These are phyloP conservation scores for Nymphalis c-album DNA, from an alignment of 2,888 invertebrate species.

Conservation along the genomic window DNA sequence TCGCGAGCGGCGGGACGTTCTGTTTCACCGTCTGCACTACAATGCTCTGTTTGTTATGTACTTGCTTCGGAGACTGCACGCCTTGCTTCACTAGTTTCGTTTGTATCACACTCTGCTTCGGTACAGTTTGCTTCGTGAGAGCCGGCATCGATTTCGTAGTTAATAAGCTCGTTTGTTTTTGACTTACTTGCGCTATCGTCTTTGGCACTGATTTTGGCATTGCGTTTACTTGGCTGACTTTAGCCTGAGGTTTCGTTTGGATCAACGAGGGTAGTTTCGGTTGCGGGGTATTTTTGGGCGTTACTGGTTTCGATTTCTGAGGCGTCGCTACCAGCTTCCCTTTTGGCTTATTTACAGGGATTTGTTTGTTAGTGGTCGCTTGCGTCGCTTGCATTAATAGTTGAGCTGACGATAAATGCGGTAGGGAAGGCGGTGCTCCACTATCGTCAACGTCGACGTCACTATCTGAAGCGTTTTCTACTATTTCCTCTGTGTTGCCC, in stretches of 20 bases:
- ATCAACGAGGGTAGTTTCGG: slow-evolving; percentile 43
- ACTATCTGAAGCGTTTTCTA: slow-evolving; percentile 67
- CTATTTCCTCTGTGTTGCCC: slow-evolving; percentile 55
- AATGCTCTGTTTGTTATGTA: slow-evolving; percentile 31
- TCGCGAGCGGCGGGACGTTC: slow-evolving; percentile 36
- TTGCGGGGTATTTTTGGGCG: slow-evolving; percentile 27
- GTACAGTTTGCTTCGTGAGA: slow-evolving; percentile 31
- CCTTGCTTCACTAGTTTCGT: slow-evolving; percentile 40
- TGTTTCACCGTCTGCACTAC: slow-evolving; percentile 39
- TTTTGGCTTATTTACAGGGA: slow-evolving; percentile 46
- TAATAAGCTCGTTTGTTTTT: slow-evolving; percentile 32
- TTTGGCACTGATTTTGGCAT: slow-evolving; percentile 26
- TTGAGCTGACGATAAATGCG: slow-evolving; percentile 67
- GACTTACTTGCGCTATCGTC: slow-evolving; percentile 21
- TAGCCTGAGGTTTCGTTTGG: slow-evolving; percentile 43
- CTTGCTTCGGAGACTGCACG: slow-evolving; percentile 52
- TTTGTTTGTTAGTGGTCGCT: slow-evolving; percentile 44
- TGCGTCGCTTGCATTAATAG: slow-evolving; percentile 68
- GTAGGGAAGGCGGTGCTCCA: slow-evolving; percentile 44
- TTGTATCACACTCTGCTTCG: slow-evolving; percentile 38
- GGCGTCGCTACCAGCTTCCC: slow-evolving; percentile 53
- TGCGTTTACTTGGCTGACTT: slow-evolving; percentile 26
- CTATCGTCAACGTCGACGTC: slow-evolving; percentile 75
- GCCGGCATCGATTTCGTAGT: slow-evolving; percentile 34
- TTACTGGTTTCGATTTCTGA: slow-evolving; percentile 47